Percentiles rank a stretch among this genome's conserved stretches.
Evolutionary conservation across 2,888 invertebrate species (phyloP).

Genomic region (Cephus pygmeus): DNA sequence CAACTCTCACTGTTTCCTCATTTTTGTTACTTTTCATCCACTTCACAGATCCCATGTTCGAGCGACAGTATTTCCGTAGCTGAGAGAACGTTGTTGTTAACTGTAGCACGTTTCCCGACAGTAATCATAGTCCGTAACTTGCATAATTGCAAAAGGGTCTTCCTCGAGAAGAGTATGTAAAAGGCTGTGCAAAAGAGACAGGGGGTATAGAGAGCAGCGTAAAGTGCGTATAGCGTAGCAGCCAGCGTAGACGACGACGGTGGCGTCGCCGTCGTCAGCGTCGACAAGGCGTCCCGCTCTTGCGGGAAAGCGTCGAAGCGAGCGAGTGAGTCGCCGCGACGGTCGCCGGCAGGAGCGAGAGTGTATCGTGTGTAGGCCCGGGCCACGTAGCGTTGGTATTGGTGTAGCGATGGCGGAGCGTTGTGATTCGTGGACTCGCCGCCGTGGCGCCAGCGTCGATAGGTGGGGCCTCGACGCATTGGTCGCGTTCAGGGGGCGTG

Average conservation of each 20-base stretch:
- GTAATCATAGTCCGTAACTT: background rate
- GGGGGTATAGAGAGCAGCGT: constrained; percentile 6
- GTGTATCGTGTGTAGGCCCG: constrained; percentile 44
- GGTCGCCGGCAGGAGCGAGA: constrained; percentile 32
- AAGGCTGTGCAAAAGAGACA: background rate
- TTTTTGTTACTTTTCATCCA: background rate
- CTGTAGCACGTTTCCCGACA: background rate
- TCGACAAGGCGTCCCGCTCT: constrained; percentile 32
- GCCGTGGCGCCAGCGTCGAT: constrained; percentile 44
- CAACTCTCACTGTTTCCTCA: background rate
- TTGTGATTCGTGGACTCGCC: constrained; percentile 37
- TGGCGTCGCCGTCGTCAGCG: constrained; percentile 40
- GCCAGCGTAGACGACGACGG: constrained; percentile 30
- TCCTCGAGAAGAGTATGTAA: constrained; percentile 8
- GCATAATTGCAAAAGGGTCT: background rate
- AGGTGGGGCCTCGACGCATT: constrained; percentile 55
- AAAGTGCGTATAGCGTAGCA: background rate
- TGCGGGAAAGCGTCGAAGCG: constrained; percentile 24
- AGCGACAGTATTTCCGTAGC: background rate
- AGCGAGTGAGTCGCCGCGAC: constrained; percentile 58
- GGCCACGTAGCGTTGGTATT: constrained; percentile 44
- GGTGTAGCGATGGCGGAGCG: constrained; percentile 65
- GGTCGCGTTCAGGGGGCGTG: constrained; percentile 56
- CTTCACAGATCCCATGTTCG: background rate
- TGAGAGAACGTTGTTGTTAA: background rate